phyloP scores from a whole-genome alignment of 2,797 vertebrate genomes.

The Myotis myotis region DNA sequence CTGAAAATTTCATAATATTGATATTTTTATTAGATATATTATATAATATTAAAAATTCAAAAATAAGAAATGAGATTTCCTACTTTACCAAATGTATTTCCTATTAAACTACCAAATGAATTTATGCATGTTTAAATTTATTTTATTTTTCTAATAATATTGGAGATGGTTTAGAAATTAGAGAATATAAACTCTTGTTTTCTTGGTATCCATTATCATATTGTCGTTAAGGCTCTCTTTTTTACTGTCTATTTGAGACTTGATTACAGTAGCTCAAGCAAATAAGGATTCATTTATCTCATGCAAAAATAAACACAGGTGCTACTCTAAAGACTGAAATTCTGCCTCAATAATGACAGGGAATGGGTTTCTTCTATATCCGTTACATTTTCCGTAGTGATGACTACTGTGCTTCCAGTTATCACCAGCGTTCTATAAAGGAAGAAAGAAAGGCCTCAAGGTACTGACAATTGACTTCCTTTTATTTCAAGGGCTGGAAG shows the following conservation, averaged over 20 bases:
- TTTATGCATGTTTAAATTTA: background rate
- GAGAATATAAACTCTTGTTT: background rate
- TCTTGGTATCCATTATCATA: background rate
- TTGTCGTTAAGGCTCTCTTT: background rate
- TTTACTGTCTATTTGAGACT: background rate
- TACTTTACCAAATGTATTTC: background rate
- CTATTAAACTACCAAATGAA: background rate
- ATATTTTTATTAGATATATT: background rate
- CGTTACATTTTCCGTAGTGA: background rate
- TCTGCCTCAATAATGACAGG: background rate
- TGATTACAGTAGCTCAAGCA: background rate
- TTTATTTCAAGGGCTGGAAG: background rate
- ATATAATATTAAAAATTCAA: background rate
- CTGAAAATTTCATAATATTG: background rate
- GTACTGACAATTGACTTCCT: background rate
- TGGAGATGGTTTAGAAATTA: background rate
- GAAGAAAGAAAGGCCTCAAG: background rate
- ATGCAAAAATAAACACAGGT: background rate
- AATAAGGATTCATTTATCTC: background rate
- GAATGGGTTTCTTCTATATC: background rate
- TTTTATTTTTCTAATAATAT: background rate
- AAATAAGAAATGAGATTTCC: background rate
- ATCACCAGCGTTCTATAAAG: background rate
- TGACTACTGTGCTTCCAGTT: background rate
- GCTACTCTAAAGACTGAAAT: background rate